Evolutionary conservation across 2,888 invertebrate species (phyloP), one percentile per base, ranked within the genome.

Genomic region (Fabriciana adippe): DNA sequence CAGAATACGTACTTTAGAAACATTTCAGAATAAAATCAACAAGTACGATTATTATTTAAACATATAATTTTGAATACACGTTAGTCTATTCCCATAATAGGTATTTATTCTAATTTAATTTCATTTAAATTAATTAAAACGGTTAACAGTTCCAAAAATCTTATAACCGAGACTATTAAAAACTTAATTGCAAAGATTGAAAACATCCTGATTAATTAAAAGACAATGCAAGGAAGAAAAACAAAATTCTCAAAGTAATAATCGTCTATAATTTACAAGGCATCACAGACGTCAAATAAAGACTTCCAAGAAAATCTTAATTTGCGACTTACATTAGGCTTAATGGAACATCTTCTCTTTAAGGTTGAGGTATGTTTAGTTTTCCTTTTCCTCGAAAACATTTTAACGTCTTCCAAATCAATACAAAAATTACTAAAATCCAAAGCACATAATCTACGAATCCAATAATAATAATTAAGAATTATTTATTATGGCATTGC

Each of bases 311-410:
- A 66, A 65, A 65, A 21, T 16, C 18, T 6, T 14, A 13, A 59
- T 15, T 31, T 45, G 41, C 50, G 63, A 78, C 78, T 78, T 67
- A 80, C 79, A 61, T 55, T 71, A 60, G 71, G 74, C 68, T 74
- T 78, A 2, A 67, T 66, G 3, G 75, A 78, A 50, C 74, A 73
- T 57, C 72, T 76, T 61, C 75, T 73, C 65, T 72, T 76, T 64
- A 75, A 68, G 35, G 59, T 77, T 72, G 59, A 59, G 62, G 60
- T 68, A 74, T 63, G 72, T 55, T 69, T 70, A 70, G 73, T 73
- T 54, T 67, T 74, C 56, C 68, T 69, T 64, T 69, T 73, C 56
- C 48, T 71, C 56, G 68, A 67, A 62, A 74, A 74, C 74, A 74
- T 74, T 18, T 56, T 67, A 54, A 64, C 56, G 47, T n/a, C 8